Base-by-base conservation (phyloP, 2,113 vertebrate genomes). In the Macrotis lagotis region DNA sequence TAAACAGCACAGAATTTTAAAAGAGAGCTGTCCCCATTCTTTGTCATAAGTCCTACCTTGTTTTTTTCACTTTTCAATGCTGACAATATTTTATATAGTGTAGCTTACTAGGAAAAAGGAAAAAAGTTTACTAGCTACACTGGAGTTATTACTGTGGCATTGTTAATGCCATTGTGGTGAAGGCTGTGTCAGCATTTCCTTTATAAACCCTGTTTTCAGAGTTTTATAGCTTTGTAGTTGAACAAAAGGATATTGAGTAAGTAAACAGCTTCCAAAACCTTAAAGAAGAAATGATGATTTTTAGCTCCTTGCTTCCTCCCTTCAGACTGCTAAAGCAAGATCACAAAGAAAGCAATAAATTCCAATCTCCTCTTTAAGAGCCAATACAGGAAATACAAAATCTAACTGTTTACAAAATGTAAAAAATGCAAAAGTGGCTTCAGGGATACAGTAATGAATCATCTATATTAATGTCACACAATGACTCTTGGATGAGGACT, bases 211-310 rank as follows among this genome's bases (percentile, higher is more conserved):
- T 59, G 44, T 48, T 44, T 48, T 8, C 48, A 50, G 1, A 48
- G 0, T 0, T 37, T 96, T 97, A 93, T 89, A 93, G 59, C 59
- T 22, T 25, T 90, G 14, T 8, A 52, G 31, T 91, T 26, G 91
- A 96, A 94, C 25, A 93, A 93, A 91, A 94, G 7, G 22, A 74
- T 93, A 96, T 90, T 95, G 94, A 94, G 49, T 48, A 91, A 91
- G 14, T 94, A 66, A 97, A 95, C 91, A 10, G 91, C 92, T 97
- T 97, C 48, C 3, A 66, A 95, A 97, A 93, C 25, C 49, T 1
- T 89, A 91, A 48, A 91, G 6, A 95, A 90, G 10, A 94, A 90
- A 94, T 94, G 47, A 90, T n/a, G 2, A 11, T 89, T 96, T 96
- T 49, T 93, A 89, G 14, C 14, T 97, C 25, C 53, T 92, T 48